Percentiles rank a stretch among this genome's conserved stretches.
Evolutionary conservation across 2,797 vertebrate species (phyloP).

Genomic region (Halcyon leucocephala): DNA sequence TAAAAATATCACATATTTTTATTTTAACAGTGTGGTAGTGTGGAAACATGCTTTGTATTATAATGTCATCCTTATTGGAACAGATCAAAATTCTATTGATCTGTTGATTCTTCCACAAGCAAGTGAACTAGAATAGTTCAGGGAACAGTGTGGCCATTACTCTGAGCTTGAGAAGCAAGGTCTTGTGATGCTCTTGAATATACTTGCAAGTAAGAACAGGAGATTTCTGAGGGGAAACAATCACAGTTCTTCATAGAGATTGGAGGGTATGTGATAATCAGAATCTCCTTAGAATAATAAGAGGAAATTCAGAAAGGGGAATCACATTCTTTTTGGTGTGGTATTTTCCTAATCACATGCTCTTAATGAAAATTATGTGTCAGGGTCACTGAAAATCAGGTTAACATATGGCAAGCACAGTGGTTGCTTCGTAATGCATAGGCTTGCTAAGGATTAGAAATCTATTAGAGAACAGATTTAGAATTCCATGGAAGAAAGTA

Average conservation of each 20-base stretch:
- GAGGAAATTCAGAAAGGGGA: background rate
- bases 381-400: slow-evolving; percentile 56
- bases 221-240: background rate
- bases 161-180: background rate
- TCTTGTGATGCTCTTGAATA: background rate
- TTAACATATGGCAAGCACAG: slow-evolving; percentile 56
- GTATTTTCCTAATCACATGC: slow-evolving; percentile 49
- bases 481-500: slow-evolving; percentile 71
- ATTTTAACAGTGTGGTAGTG: background rate
- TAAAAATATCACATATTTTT: background rate
- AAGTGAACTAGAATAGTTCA: background rate
- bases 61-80: background rate
- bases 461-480: slow-evolving; percentile 65
- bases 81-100: background rate
- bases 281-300: background rate
- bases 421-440: background rate
- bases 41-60: rapidly evolving
- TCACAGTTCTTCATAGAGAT: background rate
- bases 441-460: slow-evolving; percentile 67
- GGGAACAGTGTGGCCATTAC: background rate
- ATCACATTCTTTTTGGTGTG: background rate
- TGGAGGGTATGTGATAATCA: background rate
- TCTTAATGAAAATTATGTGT: slow-evolving; percentile 51
- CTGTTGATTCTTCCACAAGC: background rate
- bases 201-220: background rate